Evolutionary conservation across 2,797 vertebrate species (phyloP), one percentile per base, ranked within the genome.

Genomic region (Myotis findleyi): DNA sequence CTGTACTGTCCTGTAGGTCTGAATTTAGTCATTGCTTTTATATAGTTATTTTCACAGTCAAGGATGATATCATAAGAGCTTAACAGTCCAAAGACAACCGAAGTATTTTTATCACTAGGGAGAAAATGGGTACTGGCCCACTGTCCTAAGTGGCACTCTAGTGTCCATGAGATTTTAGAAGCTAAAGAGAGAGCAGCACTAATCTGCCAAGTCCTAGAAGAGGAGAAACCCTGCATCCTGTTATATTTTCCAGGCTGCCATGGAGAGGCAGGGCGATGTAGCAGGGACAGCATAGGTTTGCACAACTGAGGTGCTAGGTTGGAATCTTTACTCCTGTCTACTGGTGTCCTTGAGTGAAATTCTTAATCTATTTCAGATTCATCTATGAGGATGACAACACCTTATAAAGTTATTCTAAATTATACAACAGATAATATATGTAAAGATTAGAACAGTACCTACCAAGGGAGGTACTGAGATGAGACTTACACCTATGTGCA

Each of bases 11-110:
- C 66, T 87, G 5, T 21, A 33, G 47, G n/a, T 59, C 84, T 72
- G 57, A 59, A 80, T 77, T 84, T 72, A 92, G 94, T 79, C 49
- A 53, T n/a, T 84, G 71, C 77, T 86, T 85, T 73, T 86, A 33
- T 18, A 68, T 5, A 76, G 47, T 18, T 92, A 33, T 76, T 81
- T 91, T 79, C 38, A 84, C 55, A 55, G 68, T 41, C n/a, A 73
- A 95, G 82, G 59, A 25, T 80, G 14, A 84, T 14, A 71, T 53
- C 20, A 4, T 41, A 84, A 90, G 76, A 92, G 25, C 55, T 84
- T 79, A 47, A 79, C 6, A 89, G 27, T 76, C 17, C 30, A 33
- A 64, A 87, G 69, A 95, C 17, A 75, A 71, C 66, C 5, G 10
- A 86, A 83, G 30, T 44, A 49, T 79, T 76, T 95, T 53, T 91